These are phyloP conservation scores for Tipula lateralis DNA, from an alignment of 2,888 invertebrate species.

Conservation along the genomic window DNA sequence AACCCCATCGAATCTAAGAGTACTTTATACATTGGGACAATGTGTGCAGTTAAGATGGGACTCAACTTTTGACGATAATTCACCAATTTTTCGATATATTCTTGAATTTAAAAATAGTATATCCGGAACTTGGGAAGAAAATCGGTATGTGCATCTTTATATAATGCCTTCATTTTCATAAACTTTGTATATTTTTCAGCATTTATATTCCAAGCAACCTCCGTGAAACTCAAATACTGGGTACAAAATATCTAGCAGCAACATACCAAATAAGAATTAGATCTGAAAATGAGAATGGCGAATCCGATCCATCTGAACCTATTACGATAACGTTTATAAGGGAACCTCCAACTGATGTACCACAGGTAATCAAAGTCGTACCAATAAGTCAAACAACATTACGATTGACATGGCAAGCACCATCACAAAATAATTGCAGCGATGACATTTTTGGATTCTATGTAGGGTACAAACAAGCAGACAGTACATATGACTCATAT, in stretches of 20 bases:
- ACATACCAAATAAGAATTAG: conserved; percentile 90
- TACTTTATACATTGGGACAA: conserved; percentile 83
- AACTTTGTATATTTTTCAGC: neutral
- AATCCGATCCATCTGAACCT: conserved; percentile 85
- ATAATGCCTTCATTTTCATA: neutral
- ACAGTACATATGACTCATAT: conserved; percentile 77
- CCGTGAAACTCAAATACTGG: conserved; percentile 83
- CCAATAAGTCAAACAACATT: conserved; percentile 82
- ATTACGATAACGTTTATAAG: conserved; percentile 94
- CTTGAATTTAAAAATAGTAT: conserved; percentile 90
- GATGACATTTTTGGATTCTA: conserved; percentile 88
- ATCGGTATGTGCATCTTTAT: conserved; percentile 49
- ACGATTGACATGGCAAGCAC: conserved; percentile 86
- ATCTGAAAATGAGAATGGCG: conserved; percentile 89
- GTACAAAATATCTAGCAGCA: conserved; percentile 82
- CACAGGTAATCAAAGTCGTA: conserved; percentile 77
- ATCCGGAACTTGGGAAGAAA: conserved; percentile 74
- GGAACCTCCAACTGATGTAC: conserved; percentile 80
- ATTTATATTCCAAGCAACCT: conserved; percentile 84
- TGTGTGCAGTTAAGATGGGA: conserved; percentile 89
- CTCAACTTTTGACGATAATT: conserved; percentile 87
- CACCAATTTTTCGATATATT: conserved; percentile 80
- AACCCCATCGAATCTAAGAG: conserved; percentile 82
- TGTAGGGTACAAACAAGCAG: conserved; percentile 82
- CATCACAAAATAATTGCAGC: conserved; percentile 83